Percentiles rank a stretch among this genome's conserved stretches.
phyloP scores from a whole-genome alignment of 1,140 invertebrate species.

The Daktulosphaira vitifoliae region DNA sequence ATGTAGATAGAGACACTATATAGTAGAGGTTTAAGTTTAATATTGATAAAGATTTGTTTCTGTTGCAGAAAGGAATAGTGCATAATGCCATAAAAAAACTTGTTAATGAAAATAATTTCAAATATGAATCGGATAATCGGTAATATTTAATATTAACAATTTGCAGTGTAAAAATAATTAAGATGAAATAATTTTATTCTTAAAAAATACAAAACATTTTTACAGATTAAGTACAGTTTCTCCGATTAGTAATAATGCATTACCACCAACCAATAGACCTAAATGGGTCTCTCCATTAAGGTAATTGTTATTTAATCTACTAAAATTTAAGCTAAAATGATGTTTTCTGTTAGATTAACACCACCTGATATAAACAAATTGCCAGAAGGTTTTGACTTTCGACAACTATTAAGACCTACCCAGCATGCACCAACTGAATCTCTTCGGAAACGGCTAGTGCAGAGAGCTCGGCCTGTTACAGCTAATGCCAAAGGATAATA shows the following conservation, averaged over 20 bases:
- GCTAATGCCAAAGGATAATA: constrained; percentile 23
- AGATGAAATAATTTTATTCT: background rate
- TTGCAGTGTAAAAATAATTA: background rate
- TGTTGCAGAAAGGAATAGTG: constrained; percentile 38
- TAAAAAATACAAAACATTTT: background rate
- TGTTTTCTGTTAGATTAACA: constrained; percentile 42
- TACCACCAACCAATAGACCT: background rate
- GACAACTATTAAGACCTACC: constrained; percentile 57
- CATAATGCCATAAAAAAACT: constrained; percentile 43
- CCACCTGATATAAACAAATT: constrained; percentile 39
- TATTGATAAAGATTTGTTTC: background rate
- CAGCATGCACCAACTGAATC: constrained; percentile 60
- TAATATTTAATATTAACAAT: constrained; percentile 3
- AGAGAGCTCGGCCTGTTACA: constrained; percentile 20
- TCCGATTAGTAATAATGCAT: background rate
- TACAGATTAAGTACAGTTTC: background rate
- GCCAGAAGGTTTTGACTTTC: constrained; percentile 58
- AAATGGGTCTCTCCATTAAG: constrained; percentile 13
- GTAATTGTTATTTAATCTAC: background rate
- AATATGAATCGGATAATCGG: constrained; percentile 29
- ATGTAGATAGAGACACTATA: too few species aligned
- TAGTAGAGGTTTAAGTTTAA: too few species aligned
- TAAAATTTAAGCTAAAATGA: too few species aligned
- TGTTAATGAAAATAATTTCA: constrained; percentile 47
- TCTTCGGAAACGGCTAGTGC: constrained; percentile 47